A percentile compares a stretch with the other conserved stretches of the same genome.
phyloP scores from a whole-genome alignment of 1,140 invertebrate species.

The Eriosoma lanigerum region DNA sequence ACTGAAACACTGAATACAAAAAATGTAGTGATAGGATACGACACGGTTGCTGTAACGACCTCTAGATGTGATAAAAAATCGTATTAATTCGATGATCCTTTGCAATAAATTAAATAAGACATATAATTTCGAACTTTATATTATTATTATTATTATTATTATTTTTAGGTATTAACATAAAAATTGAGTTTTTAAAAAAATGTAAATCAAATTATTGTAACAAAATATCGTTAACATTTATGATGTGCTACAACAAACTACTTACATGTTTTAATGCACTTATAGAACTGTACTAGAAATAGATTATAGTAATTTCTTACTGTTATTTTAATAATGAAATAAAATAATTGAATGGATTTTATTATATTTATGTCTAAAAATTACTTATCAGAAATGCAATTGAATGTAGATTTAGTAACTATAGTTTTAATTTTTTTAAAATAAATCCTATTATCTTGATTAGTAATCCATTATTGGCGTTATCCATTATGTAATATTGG shows the following conservation, averaged over 20 bases:
- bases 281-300: background rate
- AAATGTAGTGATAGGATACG: background rate
- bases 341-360: background rate
- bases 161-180: background rate
- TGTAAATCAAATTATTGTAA: background rate
- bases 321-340: background rate
- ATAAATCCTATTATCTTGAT: conserved; percentile 2
- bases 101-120: background rate
- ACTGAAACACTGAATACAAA: background rate
- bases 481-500: background rate
- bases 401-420: background rate
- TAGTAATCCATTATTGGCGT: background rate
- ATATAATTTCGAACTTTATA: background rate
- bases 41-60: conserved; percentile 35
- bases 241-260: background rate
- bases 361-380: conserved; percentile 1
- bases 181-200: too few species aligned
- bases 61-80: conserved; percentile 16
- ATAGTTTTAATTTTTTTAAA: background rate
- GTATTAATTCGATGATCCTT: background rate
- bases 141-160: background rate
- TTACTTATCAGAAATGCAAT: background rate
- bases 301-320: background rate
- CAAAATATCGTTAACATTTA: background rate
- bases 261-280: background rate